Evolutionary conservation across 2,113 vertebrate genomes (phyloP).

Genomic region (Archocentrus centrarchus): DNA sequence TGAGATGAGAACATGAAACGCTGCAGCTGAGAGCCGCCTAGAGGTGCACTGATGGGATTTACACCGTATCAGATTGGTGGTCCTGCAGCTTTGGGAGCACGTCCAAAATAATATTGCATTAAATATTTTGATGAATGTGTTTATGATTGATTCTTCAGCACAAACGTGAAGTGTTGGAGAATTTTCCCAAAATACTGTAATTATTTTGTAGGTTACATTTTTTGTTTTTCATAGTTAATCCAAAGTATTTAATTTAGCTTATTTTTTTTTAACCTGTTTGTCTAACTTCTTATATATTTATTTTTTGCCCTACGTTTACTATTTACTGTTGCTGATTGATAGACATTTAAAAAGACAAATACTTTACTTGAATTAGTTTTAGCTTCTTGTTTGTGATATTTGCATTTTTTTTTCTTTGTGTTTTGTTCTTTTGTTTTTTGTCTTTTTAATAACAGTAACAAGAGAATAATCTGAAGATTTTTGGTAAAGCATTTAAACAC

Average conservation of each 20-base stretch:
- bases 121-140: not conserved
- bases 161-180: not conserved
- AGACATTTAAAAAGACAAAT: too few species aligned
- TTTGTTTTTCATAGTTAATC: not conserved
- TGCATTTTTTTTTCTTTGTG: rapidly evolving
- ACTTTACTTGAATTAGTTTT: not conserved
- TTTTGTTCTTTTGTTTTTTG: not conserved
- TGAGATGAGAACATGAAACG: conserved; percentile 69
- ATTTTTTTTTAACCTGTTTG: rapidly evolving
- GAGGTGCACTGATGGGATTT: conserved; percentile 19
- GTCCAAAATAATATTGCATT: not conserved
- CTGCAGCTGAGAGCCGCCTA: conserved; percentile 2
- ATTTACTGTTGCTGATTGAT: too few species aligned
- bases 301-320: too few species aligned
- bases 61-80: not conserved
- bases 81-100: not conserved
- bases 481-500: too few species aligned
- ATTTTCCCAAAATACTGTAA: too few species aligned
- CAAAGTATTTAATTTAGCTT: not conserved
- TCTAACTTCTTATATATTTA: rapidly evolving
- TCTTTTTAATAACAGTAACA: not conserved
- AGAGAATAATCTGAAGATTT: not conserved
- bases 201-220: not conserved
- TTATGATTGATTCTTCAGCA: not conserved
- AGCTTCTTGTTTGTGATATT: not conserved